Evolutionary conservation across 2,113 vertebrate genomes (phyloP).

Genomic region (Bettongia penicillata): DNA sequence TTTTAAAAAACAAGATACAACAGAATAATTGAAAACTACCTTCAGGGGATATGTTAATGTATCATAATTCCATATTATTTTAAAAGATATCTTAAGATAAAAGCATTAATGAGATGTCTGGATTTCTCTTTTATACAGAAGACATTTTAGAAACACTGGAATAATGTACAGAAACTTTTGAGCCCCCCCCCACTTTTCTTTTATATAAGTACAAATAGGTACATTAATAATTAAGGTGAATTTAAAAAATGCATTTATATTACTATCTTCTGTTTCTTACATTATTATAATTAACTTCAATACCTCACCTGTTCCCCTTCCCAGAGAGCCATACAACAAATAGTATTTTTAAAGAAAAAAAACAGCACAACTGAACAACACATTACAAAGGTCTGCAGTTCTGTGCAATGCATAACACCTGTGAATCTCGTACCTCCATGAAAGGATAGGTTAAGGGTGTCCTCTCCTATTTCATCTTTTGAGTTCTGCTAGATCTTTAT

Average conservation of each 20-base stretch:
- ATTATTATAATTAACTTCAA: neutral
- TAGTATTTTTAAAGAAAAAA: neutral
- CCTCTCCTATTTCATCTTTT: neutral
- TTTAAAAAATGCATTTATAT: neutral
- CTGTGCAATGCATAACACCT: neutral
- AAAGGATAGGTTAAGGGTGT: neutral
- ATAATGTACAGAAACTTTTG: neutral
- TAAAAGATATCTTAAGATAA: neutral
- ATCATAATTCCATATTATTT: neutral
- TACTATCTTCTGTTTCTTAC: neutral
- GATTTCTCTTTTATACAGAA: neutral
- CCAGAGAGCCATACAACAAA: neutral
- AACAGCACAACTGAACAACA: neutral
- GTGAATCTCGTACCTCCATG: neutral
- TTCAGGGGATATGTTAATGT: neutral
- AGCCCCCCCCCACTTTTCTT: neutral
- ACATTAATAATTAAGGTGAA: neutral
- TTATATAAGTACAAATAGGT: neutral
- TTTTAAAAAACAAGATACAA: conserved; percentile 31
- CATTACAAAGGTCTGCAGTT: neutral
- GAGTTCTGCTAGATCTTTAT: neutral
- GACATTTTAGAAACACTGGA: neutral
- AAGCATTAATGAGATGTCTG: neutral
- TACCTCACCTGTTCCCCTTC: neutral
- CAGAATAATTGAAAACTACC: neutral